Evolutionary conservation across 1,140 invertebrate species (phyloP), one percentile per base, ranked within the genome.

Genomic region (Hylaeus volcanicus): DNA sequence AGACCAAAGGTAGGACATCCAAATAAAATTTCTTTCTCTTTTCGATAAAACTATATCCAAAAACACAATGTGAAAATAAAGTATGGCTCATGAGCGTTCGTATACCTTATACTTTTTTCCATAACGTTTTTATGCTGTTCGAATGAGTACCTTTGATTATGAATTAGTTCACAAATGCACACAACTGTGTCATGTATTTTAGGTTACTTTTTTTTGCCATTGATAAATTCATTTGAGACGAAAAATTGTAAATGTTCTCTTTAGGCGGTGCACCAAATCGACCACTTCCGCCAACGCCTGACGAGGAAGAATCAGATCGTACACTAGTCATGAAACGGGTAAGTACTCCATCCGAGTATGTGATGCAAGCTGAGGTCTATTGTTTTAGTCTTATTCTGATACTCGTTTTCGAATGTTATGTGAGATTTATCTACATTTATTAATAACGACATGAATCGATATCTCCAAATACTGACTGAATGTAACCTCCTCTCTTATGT

Each of bases 251-350:
- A 26, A 53, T 53, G 4, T 5, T 68, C 66, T 41, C 74, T 61
- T 14, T 71, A 87, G 96, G 96, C 74, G 96, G 97, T 81, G 96
- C 97, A 84, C 98, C 98, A 64, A 98, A 98, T 91, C 95, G 98
- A 81, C 98, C 98, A 74, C 94, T 99, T 86, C 98, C 98, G 63
- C 98, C 98, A 14, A 99, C 98, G 41, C 98, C 98, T 37, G 97
- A 97, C 90, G 97, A 98, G 91, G 97, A 98, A 90, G 97, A 97
- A 93, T 94, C 95, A 71, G 97, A 98, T 92, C 95, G 97, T 89
- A 99, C 98, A 75, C 94, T 99, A 92, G 97, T 98, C 87, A 96
- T 97, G 94, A 95, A 95, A 95, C 93, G 97, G 95, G 97, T 98
- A 95, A 97, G 91, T 91, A 88, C n/a, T 26, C 51, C 60, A 6